Evolutionary conservation across 1,140 invertebrate genomes (phyloP), one percentile per base, ranked within the genome.

Genomic region (Araneus ventricosus): DNA sequence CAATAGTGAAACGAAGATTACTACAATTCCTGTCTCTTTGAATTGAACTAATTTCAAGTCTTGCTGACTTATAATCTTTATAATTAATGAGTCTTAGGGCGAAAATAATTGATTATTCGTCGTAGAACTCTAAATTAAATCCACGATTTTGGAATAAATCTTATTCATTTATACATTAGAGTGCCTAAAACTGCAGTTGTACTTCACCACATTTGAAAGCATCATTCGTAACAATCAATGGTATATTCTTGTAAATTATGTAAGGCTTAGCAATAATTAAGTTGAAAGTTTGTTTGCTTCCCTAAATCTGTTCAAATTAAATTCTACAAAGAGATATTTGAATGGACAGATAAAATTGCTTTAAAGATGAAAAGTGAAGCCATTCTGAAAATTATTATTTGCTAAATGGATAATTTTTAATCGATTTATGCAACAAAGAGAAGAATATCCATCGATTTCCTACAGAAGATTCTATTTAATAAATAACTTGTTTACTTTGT

Each of bases 101-200:
- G 39, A 41, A 86, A 86, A 86, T 52, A 86, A 86, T 86, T 86
- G 45, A 86, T 86, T 86, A 86, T 80, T 37, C 75, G 30, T 80
- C 34, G 20, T 5, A 41, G 20, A 41, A 59, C 10, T 41, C 41
- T 86, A 86, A 86, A 86, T 86, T 57, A 86, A 86, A 86, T 86
- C 52, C 84, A 27, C 41, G 52, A 86, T 10, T 59, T 86, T 59
- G 84, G 52, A 86, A 59, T 86, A 86, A 86, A 86, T 86, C 84
- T 86, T 59, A 59, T 41, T 59, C 84, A n/a, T 27, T 86, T 86
- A 86, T 86, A 27, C 39, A 86, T 80, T 80, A 80, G 20, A 41
- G 1, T 41, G 30, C 75, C 27, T 67, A 67, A 67, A 80, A 24
- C 17, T 39, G 41, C 41, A 86, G 4, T 59, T n/a, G 52, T 39